Percentiles rank a stretch among this genome's conserved stretches.
phyloP scores from a whole-genome alignment of 2,797 vertebrate species.

The Tauraco hartlaubi region DNA sequence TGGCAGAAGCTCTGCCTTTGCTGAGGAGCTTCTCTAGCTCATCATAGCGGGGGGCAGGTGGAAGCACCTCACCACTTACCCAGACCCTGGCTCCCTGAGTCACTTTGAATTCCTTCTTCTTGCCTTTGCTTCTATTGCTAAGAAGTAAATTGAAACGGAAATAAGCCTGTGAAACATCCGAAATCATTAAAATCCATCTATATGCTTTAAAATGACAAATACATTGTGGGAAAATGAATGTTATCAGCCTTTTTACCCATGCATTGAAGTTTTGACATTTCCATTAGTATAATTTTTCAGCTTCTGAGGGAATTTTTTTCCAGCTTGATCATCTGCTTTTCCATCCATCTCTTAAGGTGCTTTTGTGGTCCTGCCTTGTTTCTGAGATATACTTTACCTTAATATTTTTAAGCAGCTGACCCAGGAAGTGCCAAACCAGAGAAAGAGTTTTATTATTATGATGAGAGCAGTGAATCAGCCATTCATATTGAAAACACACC shows the following conservation, averaged over 20 bases:
- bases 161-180: background rate
- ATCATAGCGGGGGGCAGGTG: rapidly evolving
- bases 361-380: background rate
- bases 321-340: background rate
- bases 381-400: background rate
- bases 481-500: background rate
- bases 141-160: background rate
- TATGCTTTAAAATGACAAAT: background rate
- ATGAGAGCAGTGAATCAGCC: background rate
- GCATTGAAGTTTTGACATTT: background rate
- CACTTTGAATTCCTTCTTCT: background rate
- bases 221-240: background rate
- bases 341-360: background rate
- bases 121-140: background rate
- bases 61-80: background rate
- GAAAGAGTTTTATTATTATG: background rate
- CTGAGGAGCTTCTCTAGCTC: background rate
- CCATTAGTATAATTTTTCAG: background rate
- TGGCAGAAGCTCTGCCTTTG: background rate
- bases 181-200: background rate
- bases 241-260: background rate
- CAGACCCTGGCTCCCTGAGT: background rate
- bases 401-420: background rate
- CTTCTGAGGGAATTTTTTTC: background rate
- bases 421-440: background rate